phyloP scores from a whole-genome alignment of 2,113 vertebrate species.

The Anarhynchus alexandrinus region DNA sequence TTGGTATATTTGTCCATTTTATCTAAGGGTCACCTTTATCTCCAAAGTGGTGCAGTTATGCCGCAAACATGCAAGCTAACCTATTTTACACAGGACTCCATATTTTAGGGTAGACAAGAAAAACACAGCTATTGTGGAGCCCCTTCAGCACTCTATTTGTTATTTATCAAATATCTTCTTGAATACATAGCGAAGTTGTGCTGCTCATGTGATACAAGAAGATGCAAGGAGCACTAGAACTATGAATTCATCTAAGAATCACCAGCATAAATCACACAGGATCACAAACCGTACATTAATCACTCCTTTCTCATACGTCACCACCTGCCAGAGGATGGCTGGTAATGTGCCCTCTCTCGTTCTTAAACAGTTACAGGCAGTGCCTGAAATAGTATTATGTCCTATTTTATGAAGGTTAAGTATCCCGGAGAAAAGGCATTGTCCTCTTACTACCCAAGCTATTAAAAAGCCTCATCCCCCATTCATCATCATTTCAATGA shows the following conservation, averaged over 20 bases:
- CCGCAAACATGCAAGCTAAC: neutral
- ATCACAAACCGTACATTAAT: neutral
- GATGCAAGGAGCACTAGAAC: neutral
- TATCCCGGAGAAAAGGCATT: neutral
- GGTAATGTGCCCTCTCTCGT: neutral
- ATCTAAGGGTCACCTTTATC: neutral
- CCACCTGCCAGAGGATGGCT: neutral
- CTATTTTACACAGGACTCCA: neutral
- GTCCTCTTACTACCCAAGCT: neutral
- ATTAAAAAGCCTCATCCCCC: neutral
- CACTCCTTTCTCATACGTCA: neutral
- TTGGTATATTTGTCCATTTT: neutral
- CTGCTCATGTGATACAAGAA: neutral
- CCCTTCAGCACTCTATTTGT: neutral
- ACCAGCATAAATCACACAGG: neutral
- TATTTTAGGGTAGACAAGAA: neutral
- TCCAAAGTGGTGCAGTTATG: neutral
- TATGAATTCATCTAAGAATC: neutral
- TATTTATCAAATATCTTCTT: neutral
- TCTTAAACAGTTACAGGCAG: neutral
- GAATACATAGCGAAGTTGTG: neutral
- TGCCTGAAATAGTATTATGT: neutral
- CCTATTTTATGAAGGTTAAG: constrained; percentile 42
- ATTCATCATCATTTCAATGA: neutral
- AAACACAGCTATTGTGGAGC: neutral